phyloP scores from a whole-genome alignment of 1,140 invertebrate genomes.

The Trichonephila clavata region DNA sequence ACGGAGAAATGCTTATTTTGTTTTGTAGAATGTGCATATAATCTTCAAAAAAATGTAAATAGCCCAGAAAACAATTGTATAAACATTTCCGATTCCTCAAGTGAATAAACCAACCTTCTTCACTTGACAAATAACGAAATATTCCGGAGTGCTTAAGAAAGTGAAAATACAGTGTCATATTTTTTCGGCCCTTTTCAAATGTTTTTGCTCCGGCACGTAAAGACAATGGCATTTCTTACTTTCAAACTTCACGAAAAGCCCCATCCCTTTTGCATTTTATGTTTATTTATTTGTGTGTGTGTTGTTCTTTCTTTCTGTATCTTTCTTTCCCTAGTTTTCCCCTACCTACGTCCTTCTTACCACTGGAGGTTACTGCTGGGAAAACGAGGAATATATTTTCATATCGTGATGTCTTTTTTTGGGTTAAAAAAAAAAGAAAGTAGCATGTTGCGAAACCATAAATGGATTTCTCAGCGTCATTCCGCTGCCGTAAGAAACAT shows the following conservation, averaged over 20 bases:
- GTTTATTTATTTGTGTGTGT: background rate
- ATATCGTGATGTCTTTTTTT: conserved; percentile 54
- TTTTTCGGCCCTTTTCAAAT: background rate
- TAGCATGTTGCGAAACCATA: conserved; percentile 46
- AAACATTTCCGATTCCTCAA: no score
- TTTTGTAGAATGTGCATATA: background rate
- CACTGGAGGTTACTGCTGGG: background rate
- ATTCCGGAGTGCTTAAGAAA: background rate
- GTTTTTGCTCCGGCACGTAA: background rate
- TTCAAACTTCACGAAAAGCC: conserved; percentile 44
- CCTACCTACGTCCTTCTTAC: background rate
- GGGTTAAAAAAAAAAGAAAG: background rate
- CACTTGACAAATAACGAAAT: background rate
- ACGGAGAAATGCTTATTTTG: no score
- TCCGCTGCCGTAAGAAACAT: background rate
- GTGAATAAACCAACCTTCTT: background rate
- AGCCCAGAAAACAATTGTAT: background rate
- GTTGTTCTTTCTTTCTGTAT: background rate
- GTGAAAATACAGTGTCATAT: background rate
- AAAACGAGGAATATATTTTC: conserved; percentile 37
- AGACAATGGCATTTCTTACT: conserved; percentile 42
- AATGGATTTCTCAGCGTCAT: conserved; percentile 57
- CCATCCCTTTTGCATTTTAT: background rate
- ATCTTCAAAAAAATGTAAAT: background rate
- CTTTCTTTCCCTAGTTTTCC: background rate